Conservation (phyloP, 2,797 vertebrate species). For the Borostomias antarcticus region DNA sequence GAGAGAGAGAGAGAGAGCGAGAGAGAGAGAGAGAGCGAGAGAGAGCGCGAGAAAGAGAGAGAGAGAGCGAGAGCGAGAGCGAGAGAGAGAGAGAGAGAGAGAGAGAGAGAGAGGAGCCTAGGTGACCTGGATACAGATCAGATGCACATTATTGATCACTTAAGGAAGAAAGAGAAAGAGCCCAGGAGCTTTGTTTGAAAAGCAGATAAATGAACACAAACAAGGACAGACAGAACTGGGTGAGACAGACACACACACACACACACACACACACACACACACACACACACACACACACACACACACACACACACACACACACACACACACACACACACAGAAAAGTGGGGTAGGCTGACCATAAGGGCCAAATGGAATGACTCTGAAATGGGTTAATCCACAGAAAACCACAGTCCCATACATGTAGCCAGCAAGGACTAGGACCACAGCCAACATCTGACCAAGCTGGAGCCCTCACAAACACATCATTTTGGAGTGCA, state of each 20-base stretch:
- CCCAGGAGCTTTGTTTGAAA: slow-evolving; percentile 41
- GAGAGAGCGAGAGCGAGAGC: slow-evolving; percentile 17
- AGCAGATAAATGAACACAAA: slow-evolving; percentile 46
- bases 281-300: too few species aligned
- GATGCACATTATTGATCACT: slow-evolving; percentile 71
- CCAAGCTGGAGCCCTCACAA: slow-evolving; percentile 15
- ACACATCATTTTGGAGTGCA: slow-evolving; percentile 45
- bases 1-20: slow-evolving; percentile 10
- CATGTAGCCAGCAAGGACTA: neutral
- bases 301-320: too few species aligned
- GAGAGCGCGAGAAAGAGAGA: slow-evolving; percentile 44
- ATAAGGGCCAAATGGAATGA: neutral
- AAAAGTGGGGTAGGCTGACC: neutral
- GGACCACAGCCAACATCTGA: too few species aligned
- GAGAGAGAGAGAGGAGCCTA: slow-evolving; percentile 53
- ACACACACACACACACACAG: slow-evolving; percentile 19
- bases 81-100: slow-evolving; percentile 34
- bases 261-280: too few species aligned
- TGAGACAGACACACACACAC: slow-evolving; percentile 38
- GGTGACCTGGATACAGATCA: slow-evolving; percentile 73
- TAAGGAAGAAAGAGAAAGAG: slow-evolving; percentile 51
- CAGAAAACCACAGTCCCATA: neutral
- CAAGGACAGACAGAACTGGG: slow-evolving; percentile 38
- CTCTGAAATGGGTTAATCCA: slow-evolving; percentile 1
- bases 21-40: slow-evolving; percentile 33